These are phyloP conservation scores for Betta splendens DNA, from an alignment of 2,797 vertebrate genomes.

Conservation along the genomic window DNA sequence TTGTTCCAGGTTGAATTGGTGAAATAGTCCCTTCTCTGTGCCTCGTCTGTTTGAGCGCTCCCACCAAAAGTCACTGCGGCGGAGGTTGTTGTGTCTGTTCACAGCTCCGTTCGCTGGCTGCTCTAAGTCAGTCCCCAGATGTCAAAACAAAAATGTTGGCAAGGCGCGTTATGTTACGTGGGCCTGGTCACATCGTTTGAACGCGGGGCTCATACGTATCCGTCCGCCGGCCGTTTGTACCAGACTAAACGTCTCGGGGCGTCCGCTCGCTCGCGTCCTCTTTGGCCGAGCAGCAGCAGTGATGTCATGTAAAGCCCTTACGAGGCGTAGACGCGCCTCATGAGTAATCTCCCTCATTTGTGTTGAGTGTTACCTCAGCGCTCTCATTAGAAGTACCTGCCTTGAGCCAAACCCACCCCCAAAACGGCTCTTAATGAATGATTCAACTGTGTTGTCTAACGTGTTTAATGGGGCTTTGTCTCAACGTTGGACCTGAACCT, in stretches of 20 bases:
- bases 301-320: constrained; percentile 69
- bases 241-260: constrained; percentile 34
- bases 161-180: background rate
- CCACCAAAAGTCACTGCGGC: constrained; percentile 17
- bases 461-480: constrained; percentile 30
- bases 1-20: constrained; percentile 56
- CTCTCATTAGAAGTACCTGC: constrained; percentile 51
- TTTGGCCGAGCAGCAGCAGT: constrained; percentile 45
- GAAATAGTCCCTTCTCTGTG: constrained; percentile 55
- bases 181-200: background rate
- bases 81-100: background rate
- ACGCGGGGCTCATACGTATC: constrained; percentile 6
- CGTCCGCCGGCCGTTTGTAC: constrained; percentile 17
- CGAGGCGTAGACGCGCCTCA: constrained; percentile 53
- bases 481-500: constrained; percentile 37
- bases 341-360: constrained; percentile 58
- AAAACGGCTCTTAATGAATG: constrained; percentile 8
- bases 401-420: constrained; percentile 16
- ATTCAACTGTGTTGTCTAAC: constrained; percentile 39
- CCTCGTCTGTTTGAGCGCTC: constrained; percentile 36
- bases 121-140: constrained; percentile 8
- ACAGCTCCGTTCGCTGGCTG: background rate
- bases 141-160: background rate
- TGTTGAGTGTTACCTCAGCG: constrained; percentile 46
- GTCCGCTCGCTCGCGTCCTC: constrained; percentile 41